phyloP scores from a whole-genome alignment of 2,888 invertebrate species.

The Pogonocherus hispidulus region DNA sequence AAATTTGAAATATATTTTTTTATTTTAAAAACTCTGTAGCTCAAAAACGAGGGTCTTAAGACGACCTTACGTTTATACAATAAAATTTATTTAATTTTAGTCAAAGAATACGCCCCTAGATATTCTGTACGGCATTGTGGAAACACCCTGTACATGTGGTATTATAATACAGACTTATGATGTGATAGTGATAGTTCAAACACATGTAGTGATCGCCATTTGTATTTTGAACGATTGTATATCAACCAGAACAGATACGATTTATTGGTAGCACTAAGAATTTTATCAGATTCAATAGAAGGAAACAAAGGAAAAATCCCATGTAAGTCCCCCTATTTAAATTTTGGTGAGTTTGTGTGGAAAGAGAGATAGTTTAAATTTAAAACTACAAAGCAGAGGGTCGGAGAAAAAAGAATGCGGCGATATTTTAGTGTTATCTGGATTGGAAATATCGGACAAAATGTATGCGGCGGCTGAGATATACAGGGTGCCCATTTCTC shows the following conservation, averaged over 20 bases:
- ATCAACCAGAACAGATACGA: constrained; percentile 49
- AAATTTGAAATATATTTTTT: too few relatives aligned
- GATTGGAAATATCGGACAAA: constrained; percentile 60
- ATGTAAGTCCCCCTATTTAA: constrained; percentile 57
- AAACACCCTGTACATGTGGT: too few relatives aligned
- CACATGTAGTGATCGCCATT: constrained; percentile 25
- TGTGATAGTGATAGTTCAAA: constrained; percentile 13
- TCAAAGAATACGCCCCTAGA: too few relatives aligned
- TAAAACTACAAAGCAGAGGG: constrained; percentile 59
- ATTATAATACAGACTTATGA: too few relatives aligned
- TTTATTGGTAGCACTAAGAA: constrained; percentile 54
- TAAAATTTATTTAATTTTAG: too few relatives aligned
- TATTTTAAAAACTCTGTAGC: too few relatives aligned
- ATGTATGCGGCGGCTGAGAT: constrained; percentile 48
- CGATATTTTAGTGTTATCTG: constrained; percentile 67
- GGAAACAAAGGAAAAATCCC: constrained; percentile 59
- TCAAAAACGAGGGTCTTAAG: too few relatives aligned
- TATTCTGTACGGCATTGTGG: too few relatives aligned
- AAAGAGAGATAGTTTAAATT: constrained; percentile 61
- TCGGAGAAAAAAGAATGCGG: constrained; percentile 61
- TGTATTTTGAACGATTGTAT: constrained; percentile 44
- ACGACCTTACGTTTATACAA: too few relatives aligned
- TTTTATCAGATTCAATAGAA: constrained; percentile 60
- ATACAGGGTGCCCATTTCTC: constrained; percentile 47
- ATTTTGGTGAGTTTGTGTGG: constrained; percentile 60